These are phyloP conservation scores for Columba janthina DNA, from an alignment of 2,113 vertebrate genomes.

Conservation along the genomic window DNA sequence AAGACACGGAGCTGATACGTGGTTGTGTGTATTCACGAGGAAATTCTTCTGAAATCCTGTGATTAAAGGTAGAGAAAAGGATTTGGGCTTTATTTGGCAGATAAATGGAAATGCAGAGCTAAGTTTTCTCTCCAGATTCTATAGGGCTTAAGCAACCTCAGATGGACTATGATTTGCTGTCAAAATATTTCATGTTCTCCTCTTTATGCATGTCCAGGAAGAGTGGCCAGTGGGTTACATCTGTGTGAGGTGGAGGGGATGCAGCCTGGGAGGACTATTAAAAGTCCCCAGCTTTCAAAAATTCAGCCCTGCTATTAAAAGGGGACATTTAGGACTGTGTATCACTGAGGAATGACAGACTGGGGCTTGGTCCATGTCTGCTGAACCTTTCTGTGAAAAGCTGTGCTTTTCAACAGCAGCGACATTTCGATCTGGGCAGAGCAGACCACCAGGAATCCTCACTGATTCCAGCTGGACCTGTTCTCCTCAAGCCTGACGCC, in stretches of 20 bases:
- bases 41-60: conserved; percentile 13
- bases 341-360: background rate
- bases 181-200: background rate
- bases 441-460: too few species aligned
- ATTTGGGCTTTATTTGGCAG: background rate
- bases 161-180: background rate
- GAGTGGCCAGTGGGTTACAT: background rate
- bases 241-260: background rate
- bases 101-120: background rate
- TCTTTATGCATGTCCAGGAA: background rate
- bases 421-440: background rate
- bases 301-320: background rate
- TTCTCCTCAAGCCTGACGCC: background rate
- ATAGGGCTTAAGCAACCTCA: background rate
- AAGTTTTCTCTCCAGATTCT: background rate
- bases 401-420: background rate
- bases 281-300: background rate
- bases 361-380: background rate
- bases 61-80: conserved; percentile 19
- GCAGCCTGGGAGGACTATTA: background rate
- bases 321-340: background rate
- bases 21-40: background rate
- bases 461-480: accelerated
- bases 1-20: background rate
- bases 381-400: background rate